Evolutionary conservation across 2,888 invertebrate genomes (phyloP).

Genomic region (Molanna angustata): DNA sequence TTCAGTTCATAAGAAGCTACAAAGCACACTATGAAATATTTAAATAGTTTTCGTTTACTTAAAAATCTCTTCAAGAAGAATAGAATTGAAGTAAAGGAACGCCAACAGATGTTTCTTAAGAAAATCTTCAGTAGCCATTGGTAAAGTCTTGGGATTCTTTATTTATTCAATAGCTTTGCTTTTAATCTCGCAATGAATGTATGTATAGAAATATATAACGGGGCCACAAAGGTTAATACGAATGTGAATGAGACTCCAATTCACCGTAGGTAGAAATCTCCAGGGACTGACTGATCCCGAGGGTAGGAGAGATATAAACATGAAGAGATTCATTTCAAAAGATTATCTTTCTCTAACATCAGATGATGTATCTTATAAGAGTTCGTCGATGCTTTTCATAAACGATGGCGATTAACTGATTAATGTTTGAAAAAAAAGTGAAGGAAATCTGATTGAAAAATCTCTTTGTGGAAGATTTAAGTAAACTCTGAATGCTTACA

Average conservation of each 20-base stretch:
- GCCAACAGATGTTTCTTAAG: slow-evolving; percentile 6
- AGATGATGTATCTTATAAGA: neutral
- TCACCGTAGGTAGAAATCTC: too few species aligned
- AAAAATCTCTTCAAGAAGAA: slow-evolving; percentile 3
- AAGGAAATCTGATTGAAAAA: neutral
- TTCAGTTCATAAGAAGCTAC: neutral
- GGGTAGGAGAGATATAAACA: slow-evolving; percentile 15
- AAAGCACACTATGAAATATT: neutral
- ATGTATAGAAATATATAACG: slow-evolving; percentile 3
- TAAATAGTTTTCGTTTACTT: too few species aligned
- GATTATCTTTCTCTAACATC: slow-evolving; percentile 20
- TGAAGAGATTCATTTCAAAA: slow-evolving; percentile 27
- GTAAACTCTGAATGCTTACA: too few species aligned
- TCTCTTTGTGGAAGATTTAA: too few species aligned
- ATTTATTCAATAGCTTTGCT: slow-evolving; percentile 14
- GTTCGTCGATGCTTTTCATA: neutral
- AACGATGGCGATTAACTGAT: neutral
- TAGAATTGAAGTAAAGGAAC: slow-evolving; percentile 1
- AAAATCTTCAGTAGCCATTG: slow-evolving; percentile 2
- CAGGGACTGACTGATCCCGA: neutral
- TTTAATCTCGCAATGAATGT: slow-evolving; percentile 12
- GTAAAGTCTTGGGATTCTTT: slow-evolving; percentile 4
- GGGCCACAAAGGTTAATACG: slow-evolving; percentile 2
- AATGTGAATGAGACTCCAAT: neutral
- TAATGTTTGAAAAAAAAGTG: neutral